These are phyloP conservation scores for Maconellicoccus hirsutus DNA, from an alignment of 1,140 invertebrate species.

Conservation along the genomic window DNA sequence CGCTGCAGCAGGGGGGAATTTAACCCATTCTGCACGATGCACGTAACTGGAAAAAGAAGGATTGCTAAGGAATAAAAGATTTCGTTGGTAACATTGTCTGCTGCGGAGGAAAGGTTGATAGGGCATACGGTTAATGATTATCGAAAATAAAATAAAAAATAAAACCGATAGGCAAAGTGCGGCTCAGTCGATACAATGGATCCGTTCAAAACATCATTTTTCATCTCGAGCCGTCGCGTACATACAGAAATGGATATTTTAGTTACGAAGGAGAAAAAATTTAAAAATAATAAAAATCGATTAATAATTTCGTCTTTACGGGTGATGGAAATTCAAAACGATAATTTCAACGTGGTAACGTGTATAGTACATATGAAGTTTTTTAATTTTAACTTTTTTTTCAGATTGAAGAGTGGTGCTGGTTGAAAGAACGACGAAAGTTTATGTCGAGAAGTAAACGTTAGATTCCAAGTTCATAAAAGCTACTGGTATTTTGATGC, in stretches of 20 bases:
- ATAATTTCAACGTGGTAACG: neutral
- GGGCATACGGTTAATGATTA: slow-evolving; percentile 22
- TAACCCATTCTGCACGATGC: slow-evolving; percentile 21
- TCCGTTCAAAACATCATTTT: slow-evolving; percentile 21
- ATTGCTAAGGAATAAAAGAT: slow-evolving; percentile 18
- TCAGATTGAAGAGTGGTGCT: no score
- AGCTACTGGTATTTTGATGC: no score
- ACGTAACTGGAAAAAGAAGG: slow-evolving; percentile 19
- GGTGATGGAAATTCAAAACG: neutral
- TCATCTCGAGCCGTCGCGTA: neutral
- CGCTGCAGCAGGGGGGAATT: slow-evolving; percentile 17
- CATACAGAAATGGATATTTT: slow-evolving; percentile 14
- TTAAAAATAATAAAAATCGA: slow-evolving; percentile 10
- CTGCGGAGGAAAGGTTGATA: slow-evolving; percentile 11
- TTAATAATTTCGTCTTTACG: slow-evolving; percentile 1
- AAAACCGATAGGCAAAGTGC: neutral
- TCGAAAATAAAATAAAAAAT: slow-evolving; percentile 10
- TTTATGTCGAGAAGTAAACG: no score
- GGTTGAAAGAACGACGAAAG: no score
- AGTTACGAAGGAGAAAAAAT: neutral
- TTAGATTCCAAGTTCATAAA: no score
- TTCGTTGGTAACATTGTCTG: neutral
- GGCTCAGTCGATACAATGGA: slow-evolving; percentile 9
- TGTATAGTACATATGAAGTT: no score
- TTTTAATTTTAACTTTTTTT: no score